Evolutionary conservation across 2,113 vertebrate species (phyloP), one percentile per base, ranked within the genome.

Genomic region (Neolamprologus brichardi): DNA sequence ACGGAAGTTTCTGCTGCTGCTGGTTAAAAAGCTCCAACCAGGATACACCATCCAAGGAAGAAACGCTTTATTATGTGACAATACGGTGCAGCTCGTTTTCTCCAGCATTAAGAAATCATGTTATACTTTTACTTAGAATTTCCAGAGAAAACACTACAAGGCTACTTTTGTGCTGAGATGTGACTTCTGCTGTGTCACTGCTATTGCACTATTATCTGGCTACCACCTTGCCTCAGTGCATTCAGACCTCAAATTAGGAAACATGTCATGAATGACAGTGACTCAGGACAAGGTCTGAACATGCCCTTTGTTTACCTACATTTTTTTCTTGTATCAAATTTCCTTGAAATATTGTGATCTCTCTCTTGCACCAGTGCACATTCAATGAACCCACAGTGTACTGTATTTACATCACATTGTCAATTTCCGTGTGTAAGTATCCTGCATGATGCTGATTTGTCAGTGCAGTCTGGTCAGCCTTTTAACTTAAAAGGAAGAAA

Each of bases 401-500:
- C 0, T 10, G 58, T 30, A 32, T 60, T 30, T 32, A 60, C 15
- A 60, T 32, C 15, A 60, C 10, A n/a, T 34, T 34, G 28, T 34
- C 30, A 4, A 6, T 62, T 62, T 34, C 17, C 0, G 2, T 72
- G 7, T 72, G 39, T 7, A 44, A 8, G 14, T 17, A 25, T 10
- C 41, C 67, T 72, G 5, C 20, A 72, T 44, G 67, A 0, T 25
- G 3, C 67, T 0, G 20, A 72, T 17, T 25, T 44, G 37, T 72
- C 37, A 44, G 37, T 72, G 37, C 20, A 72, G n/a, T 72, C 12
- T 72, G 64, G 67, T 72, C 12, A 44, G 13, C 67, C 7, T 25
- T 17, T 72, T 72, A 67, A 1, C n/a, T 70, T 39, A 20, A 67
- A 37, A 37, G 3, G 25, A 25, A 25, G 0, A 0, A 2, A n/a